These are phyloP conservation scores for Scaptomyza tumidula DNA, from an alignment of 2,888 invertebrate genomes.

Conservation along the genomic window DNA sequence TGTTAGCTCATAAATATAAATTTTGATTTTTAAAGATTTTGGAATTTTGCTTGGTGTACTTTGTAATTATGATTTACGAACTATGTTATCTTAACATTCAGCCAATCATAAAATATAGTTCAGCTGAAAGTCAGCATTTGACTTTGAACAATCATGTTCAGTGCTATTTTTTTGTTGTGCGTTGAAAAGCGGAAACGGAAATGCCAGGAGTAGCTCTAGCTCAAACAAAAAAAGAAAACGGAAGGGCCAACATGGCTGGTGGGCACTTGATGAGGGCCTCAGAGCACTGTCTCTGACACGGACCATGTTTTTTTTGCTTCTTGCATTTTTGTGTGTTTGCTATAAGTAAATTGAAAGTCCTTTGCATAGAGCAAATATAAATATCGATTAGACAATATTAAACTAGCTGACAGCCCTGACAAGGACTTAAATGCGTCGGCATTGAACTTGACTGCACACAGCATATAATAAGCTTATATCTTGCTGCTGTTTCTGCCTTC, in stretches of 20 bases:
- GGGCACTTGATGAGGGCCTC: constrained; percentile 25
- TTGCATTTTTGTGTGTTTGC: constrained; percentile 10
- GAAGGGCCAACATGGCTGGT: constrained; percentile 27
- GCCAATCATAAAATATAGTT: constrained; percentile 8
- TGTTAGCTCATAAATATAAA: background rate
- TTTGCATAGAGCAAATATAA: constrained; percentile 52
- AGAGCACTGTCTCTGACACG: constrained; percentile 11
- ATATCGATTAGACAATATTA: constrained; percentile 76
- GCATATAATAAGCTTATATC: background rate
- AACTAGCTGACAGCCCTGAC: constrained; percentile 66
- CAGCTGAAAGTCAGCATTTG: constrained; percentile 41
- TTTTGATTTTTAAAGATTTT: background rate
- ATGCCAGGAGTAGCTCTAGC: constrained; percentile 44
- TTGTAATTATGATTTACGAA: background rate
- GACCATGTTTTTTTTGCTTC: constrained; percentile 26
- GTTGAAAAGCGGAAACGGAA: constrained; percentile 68
- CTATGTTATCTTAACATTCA: constrained; percentile 6
- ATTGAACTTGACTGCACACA: constrained; percentile 67
- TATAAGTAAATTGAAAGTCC: constrained; percentile 39
- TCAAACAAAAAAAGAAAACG: constrained; percentile 10
- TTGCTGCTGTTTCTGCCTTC: background rate
- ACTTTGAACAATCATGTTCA: constrained; percentile 7
- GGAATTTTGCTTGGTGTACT: background rate
- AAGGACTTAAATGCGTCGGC: constrained; percentile 57
- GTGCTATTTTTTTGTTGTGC: constrained; percentile 20